These are phyloP conservation scores for Ia io DNA, from an alignment of 2,113 vertebrate species.

Conservation along the genomic window DNA sequence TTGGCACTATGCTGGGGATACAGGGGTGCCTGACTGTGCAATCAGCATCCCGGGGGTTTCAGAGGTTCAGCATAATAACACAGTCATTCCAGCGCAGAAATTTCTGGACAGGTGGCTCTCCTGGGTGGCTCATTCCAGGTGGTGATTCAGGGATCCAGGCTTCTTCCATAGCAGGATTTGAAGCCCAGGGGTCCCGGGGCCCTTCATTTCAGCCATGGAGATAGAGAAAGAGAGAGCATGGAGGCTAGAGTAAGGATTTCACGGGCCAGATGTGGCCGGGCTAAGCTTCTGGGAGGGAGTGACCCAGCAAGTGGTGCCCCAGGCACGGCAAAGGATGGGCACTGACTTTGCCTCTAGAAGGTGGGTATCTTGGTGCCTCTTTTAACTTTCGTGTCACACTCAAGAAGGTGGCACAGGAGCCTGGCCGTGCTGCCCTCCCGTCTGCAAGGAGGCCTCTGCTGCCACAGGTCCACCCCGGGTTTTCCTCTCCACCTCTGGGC, in stretches of 20 bases:
- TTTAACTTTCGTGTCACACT: neutral
- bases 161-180: neutral
- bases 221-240: too few relatives aligned
- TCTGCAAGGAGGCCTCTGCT: neutral
- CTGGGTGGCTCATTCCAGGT: neutral
- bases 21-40: too few relatives aligned
- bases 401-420: accelerated
- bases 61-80: too few relatives aligned
- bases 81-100: neutral
- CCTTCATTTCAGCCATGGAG: neutral
- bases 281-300: too few relatives aligned
- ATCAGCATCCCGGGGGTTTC: neutral
- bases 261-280: neutral
- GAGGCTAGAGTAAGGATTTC: neutral
- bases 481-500: neutral
- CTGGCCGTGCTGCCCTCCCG: accelerated
- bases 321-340: accelerated
- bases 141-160: neutral
- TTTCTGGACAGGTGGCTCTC: neutral
- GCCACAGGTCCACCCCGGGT: neutral
- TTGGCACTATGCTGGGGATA: neutral
- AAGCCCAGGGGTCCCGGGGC: neutral
- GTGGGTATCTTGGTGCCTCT: neutral
- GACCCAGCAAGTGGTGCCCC: neutral
- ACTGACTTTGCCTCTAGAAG: neutral